A percentile compares a stretch with the other conserved stretches of the same genome.
phyloP scores from a whole-genome alignment of 1,140 invertebrate species.

The Octopus bimaculoides region DNA sequence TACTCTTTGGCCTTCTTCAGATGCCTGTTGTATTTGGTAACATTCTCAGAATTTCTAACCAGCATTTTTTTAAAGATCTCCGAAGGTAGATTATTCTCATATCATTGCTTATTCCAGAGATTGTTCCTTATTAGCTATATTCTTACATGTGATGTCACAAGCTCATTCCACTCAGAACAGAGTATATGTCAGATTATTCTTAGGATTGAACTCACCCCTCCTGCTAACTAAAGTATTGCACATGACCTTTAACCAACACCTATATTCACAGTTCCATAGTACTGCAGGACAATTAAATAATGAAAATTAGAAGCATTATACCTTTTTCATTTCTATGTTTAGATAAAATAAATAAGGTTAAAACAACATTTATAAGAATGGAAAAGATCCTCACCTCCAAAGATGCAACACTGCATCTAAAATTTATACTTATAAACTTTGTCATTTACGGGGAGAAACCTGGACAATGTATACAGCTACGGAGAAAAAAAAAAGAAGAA shows the following conservation, averaged over 20 bases:
- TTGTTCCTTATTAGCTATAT: not conserved
- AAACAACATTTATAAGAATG: too few species aligned
- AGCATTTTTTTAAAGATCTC: not conserved
- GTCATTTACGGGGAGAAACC: too few species aligned
- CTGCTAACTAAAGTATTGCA: not conserved
- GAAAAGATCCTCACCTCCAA: too few species aligned
- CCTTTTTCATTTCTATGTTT: too few species aligned
- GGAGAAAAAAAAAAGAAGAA: too few species aligned
- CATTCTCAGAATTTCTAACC: not conserved
- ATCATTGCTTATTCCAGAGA: not conserved
- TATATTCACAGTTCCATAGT: not conserved
- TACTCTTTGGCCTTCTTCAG: not conserved
- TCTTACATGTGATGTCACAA: not conserved
- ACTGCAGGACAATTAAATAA: too few species aligned
- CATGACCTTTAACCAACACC: not conserved
- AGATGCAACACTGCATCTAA: too few species aligned
- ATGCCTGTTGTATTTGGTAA: not conserved
- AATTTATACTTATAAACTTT: too few species aligned
- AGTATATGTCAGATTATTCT: not conserved
- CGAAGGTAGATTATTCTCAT: not conserved
- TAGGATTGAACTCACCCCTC: not conserved
- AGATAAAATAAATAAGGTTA: too few species aligned
- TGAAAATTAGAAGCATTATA: too few species aligned
- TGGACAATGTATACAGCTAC: too few species aligned
- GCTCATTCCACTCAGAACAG: not conserved